These are phyloP conservation scores for Ailurus styani DNA, from an alignment of 2,113 vertebrate genomes.

Conservation along the genomic window DNA sequence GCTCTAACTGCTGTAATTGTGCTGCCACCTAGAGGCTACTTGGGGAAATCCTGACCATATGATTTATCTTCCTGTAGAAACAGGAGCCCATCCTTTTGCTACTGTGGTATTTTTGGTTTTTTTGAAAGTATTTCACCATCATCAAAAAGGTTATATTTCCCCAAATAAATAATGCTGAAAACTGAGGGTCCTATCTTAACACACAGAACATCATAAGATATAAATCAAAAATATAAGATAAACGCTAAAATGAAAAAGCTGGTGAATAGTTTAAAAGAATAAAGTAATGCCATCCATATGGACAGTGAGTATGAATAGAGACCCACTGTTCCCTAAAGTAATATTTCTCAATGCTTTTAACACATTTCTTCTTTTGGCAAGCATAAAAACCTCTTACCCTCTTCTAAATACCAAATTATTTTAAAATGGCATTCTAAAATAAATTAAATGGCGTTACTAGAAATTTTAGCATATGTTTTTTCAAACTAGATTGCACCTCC, in stretches of 20 bases:
- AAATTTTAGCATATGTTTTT: neutral
- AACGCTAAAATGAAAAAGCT: neutral
- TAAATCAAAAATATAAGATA: neutral
- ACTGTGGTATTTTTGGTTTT: neutral
- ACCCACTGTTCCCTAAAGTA: neutral
- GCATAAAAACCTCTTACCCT: neutral
- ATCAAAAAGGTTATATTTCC: neutral
- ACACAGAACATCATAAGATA: neutral
- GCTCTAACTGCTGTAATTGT: neutral
- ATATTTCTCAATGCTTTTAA: neutral
- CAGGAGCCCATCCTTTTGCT: neutral
- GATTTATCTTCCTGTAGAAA: neutral
- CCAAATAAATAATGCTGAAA: neutral
- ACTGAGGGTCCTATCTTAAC: neutral
- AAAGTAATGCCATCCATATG: neutral
- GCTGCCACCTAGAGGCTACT: conserved; percentile 55
- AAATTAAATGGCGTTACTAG: neutral
- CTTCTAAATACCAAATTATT: neutral
- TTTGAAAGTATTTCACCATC: neutral
- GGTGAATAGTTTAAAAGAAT: neutral
- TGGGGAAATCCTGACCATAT: neutral
- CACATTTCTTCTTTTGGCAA: neutral
- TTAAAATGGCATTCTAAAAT: neutral
- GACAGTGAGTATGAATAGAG: neutral
- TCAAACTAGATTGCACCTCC: neutral